Evolutionary conservation across 1,140 invertebrate genomes (phyloP).

Genomic region (Eciton burchellii): DNA sequence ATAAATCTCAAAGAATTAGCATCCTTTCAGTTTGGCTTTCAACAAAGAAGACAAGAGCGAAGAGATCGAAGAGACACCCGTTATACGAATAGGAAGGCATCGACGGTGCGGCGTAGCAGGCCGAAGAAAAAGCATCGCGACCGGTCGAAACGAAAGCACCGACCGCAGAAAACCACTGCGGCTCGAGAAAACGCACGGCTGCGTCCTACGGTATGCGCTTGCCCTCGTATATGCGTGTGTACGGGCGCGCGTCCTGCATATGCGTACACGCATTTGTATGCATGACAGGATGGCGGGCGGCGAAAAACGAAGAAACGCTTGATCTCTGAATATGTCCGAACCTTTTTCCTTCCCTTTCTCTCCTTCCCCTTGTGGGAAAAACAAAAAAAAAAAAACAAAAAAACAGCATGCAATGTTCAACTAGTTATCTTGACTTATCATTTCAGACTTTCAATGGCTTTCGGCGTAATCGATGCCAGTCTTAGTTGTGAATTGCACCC

Average conservation of each 20-base stretch:
- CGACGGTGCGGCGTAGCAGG: conserved; percentile 52
- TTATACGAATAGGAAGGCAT: conserved; percentile 48
- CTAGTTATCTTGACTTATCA: background rate
- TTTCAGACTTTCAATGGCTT: background rate
- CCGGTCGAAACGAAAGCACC: conserved; percentile 63
- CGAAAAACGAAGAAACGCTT: conserved; percentile 29
- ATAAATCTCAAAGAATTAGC: background rate
- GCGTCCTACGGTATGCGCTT: conserved; percentile 47
- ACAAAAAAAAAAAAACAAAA: background rate
- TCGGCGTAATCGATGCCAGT: background rate
- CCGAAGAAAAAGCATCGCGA: conserved; percentile 67
- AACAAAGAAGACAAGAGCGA: too few relatives aligned
- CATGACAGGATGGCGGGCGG: conserved; percentile 52
- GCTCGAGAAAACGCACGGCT: conserved; percentile 69
- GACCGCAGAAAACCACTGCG: conserved; percentile 66
- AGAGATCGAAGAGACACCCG: conserved; percentile 10
- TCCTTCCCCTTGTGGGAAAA: background rate
- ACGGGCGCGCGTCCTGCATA: background rate
- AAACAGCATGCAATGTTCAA: background rate
- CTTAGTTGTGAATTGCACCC: background rate
- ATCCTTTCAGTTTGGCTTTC: background rate
- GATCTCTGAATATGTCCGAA: conserved; percentile 2
- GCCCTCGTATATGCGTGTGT: background rate
- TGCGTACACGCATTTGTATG: conserved; percentile 39
- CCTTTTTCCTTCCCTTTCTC: background rate